phyloP scores from a whole-genome alignment of 2,113 vertebrate genomes.

The Drymodes brunneopygia region DNA sequence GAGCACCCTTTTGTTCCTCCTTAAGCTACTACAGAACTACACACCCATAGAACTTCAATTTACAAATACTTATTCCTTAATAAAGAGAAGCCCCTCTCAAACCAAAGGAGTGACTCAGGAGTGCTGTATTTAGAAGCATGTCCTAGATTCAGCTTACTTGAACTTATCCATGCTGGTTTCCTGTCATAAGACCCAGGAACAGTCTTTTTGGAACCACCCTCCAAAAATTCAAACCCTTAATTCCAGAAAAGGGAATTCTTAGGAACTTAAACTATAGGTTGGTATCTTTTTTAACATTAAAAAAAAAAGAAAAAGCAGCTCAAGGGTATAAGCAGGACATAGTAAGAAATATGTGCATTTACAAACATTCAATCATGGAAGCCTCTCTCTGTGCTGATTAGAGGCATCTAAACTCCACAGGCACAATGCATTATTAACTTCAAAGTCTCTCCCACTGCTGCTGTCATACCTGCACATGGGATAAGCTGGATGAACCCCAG shows the following conservation, averaged over 20 bases:
- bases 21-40: neutral
- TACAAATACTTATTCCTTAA: neutral
- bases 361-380: neutral
- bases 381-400: neutral
- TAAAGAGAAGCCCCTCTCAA: neutral
- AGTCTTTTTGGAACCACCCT: neutral
- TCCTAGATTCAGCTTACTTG: neutral
- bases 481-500: neutral
- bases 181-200: neutral
- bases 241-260: neutral
- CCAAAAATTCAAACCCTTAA: neutral
- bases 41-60: neutral
- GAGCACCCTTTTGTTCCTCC: neutral
- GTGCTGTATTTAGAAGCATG: neutral
- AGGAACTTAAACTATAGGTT: neutral
- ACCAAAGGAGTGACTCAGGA: neutral
- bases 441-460: neutral
- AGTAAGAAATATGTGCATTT: neutral
- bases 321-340: neutral
- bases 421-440: neutral
- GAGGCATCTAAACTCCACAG: neutral
- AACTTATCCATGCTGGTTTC: neutral
- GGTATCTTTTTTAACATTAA: neutral
- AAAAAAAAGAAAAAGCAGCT: neutral
- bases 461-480: accelerated